Percentiles rank a stretch among this genome's conserved stretches.
Evolutionary conservation across 1,140 invertebrate species (phyloP).

Genomic region (Drosophila biarmipes): DNA sequence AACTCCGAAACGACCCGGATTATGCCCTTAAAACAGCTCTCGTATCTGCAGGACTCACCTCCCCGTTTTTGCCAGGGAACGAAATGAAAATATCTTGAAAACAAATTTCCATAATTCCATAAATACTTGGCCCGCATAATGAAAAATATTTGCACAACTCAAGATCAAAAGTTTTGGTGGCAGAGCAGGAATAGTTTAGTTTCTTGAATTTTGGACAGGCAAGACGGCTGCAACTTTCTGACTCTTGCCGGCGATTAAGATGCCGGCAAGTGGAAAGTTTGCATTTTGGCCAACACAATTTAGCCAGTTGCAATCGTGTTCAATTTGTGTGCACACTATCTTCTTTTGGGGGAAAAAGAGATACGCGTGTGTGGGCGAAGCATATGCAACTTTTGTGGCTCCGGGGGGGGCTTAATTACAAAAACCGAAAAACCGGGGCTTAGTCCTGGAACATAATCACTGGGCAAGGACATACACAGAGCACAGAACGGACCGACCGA

Average conservation of each 20-base stretch:
- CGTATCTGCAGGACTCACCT: conserved; percentile 1
- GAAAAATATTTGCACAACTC: conserved; percentile 65
- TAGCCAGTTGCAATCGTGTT: conserved; percentile 41
- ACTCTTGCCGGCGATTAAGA: conserved; percentile 62
- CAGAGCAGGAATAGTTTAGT: conserved; percentile 59
- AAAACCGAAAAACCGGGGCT: conserved; percentile 42
- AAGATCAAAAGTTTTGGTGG: conserved; percentile 77
- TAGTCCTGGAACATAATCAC: conserved; percentile 45
- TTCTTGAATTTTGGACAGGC: conserved; percentile 26
- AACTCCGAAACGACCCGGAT: not conserved
- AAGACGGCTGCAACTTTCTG: conserved; percentile 52
- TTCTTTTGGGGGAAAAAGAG: not conserved
- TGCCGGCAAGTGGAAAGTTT: conserved; percentile 56
- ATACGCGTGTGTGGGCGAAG: conserved; percentile 24
- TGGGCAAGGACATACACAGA: conserved; percentile 44
- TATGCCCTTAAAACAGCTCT: conserved; percentile 10
- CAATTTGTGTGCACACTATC: conserved; percentile 48
- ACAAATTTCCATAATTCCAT: conserved; percentile 75
- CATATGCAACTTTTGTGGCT: conserved; percentile 31
- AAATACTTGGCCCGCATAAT: conserved; percentile 71
- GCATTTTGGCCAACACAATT: conserved; percentile 42
- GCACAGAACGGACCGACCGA: conserved; percentile 6
- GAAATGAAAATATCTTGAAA: conserved; percentile 56
- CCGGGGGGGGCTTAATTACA: conserved; percentile 56
- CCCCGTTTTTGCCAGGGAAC: not conserved